Base-by-base conservation (phyloP, 2,797 vertebrate genomes). In the Oryzias sinensis region DNA sequence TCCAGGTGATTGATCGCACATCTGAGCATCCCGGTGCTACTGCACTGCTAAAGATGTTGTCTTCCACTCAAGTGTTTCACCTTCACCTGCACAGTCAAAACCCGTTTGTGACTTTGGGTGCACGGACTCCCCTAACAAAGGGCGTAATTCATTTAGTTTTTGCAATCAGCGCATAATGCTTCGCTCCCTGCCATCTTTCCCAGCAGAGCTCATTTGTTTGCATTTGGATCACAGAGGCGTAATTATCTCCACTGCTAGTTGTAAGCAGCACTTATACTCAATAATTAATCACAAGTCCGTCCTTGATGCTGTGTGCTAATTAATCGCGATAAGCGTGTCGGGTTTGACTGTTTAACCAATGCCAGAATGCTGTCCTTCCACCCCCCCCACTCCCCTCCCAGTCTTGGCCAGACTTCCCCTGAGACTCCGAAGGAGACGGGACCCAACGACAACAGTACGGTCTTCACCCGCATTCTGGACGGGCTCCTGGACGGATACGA, bases 381-480 rank as follows among this genome's bases (percentile, higher is more conserved):
- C 49, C n/a, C 16, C 9, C 14, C n/a, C 16, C 22, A 4, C 20
- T 2, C 2, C 27, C 24, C 54, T 49, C 50, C 16, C n/a, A 90
- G 87, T 37, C 14, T 76, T 43, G 53, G 77, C 68, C 59, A 22
- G 58, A 42, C 77, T n/a, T 56, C 79, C 5, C 40, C 83, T 0
- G 84, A 87, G 73, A 57, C 76, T 51, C 72, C 69, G 51, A 88
- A 87, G 49, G 86, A 89, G 60, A 33, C 71, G 0, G 56, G 63
- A 1, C 4, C 64, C 55, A 88, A 72, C 5, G 94, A 97, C 88
- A 96, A 96, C 70, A 96, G 94, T 77, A 97, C 94, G 0, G 93
- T 97, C 33, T 97, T 97, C 86, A 97, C 95, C 43, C 88, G 94
- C 72, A 97, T 97, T 88, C 77, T 97, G 85, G 95, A 97, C 15